A percentile compares a stretch with the other conserved stretches of the same genome.
These are phyloP conservation scores for Muntiacus reevesi DNA, from an alignment of 2,113 vertebrate genomes.

Conservation along the genomic window DNA sequence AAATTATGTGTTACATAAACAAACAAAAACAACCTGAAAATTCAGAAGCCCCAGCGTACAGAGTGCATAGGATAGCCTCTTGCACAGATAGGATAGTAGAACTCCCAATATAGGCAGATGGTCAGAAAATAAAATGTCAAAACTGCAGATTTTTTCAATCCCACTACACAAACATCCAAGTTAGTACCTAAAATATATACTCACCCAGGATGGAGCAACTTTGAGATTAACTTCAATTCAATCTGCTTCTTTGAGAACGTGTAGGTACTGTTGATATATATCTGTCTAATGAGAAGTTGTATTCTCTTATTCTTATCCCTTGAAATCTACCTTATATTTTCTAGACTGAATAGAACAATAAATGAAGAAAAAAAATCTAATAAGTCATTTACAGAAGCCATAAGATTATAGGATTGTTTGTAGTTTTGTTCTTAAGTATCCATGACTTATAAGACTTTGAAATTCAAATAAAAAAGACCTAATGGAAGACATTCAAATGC, in stretches of 20 bases:
- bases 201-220: background rate
- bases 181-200: background rate
- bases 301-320: background rate
- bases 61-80: background rate
- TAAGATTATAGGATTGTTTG: background rate
- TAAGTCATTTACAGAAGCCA: background rate
- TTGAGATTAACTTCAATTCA: background rate
- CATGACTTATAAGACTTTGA: background rate
- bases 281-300: background rate
- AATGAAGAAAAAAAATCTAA: background rate
- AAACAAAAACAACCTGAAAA: background rate
- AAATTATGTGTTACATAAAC: background rate
- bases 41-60: background rate
- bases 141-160: background rate
- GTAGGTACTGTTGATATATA: background rate
- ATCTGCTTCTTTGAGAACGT: background rate
- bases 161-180: background rate
- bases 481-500: background rate
- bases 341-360: background rate
- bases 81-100: background rate
- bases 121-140: background rate
- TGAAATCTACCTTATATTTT: background rate
- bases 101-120: background rate
- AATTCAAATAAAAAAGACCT: background rate
- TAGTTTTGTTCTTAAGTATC: background rate